These are phyloP conservation scores for Lysandra bellargus DNA, from an alignment of 2,888 invertebrate species.

Conservation along the genomic window DNA sequence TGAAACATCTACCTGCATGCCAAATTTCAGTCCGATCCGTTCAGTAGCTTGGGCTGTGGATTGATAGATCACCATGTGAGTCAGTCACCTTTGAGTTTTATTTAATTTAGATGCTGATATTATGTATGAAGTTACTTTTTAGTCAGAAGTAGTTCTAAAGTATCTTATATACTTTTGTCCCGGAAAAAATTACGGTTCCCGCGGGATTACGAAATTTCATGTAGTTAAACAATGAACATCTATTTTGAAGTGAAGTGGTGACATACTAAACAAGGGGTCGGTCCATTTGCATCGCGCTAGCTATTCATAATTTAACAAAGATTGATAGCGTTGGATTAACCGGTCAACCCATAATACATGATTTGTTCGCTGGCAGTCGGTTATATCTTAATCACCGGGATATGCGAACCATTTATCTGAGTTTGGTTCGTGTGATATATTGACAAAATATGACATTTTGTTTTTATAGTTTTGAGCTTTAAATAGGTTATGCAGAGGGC, in stretches of 20 bases:
- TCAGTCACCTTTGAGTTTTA: no score
- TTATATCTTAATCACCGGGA: slow-evolving; percentile 16
- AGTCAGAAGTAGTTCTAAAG: no score
- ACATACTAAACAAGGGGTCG: background rate
- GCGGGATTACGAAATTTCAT: no score
- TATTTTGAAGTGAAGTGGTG: background rate
- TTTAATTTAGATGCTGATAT: no score
- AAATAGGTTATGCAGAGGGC: background rate
- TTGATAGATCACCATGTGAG: no score
- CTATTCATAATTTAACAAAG: background rate
- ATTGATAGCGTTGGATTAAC: background rate
- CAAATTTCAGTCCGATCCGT: no score
- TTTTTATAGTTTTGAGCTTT: background rate
- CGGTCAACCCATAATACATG: slow-evolving; percentile 1
- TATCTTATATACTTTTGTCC: no score
- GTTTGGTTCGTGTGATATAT: background rate
- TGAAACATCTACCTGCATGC: no score
- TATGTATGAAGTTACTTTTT: no score
- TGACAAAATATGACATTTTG: background rate
- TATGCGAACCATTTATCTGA: background rate
- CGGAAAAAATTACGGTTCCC: no score
- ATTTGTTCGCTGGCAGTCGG: slow-evolving; percentile 15
- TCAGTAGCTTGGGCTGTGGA: no score
- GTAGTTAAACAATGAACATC: no score
- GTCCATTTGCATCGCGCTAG: slow-evolving; percentile 1